Evolutionary conservation across 2,888 invertebrate species (phyloP), one percentile per base, ranked within the genome.

Genomic region (Hirudinaria manillensis): DNA sequence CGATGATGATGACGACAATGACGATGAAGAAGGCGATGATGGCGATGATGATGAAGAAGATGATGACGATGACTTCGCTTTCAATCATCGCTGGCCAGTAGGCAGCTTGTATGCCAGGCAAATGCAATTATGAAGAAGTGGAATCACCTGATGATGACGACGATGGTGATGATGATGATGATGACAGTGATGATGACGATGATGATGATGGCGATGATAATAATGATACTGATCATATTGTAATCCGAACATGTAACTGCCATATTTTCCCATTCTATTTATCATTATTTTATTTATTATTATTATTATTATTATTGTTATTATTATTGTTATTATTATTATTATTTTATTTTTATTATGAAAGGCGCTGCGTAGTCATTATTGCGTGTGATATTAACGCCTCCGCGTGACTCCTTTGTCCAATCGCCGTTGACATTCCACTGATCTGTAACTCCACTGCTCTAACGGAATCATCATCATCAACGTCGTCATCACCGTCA

Each of bases 1-100:
- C 10, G 74, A 74, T 36, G 74, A 70, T 36, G 45, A 74, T 36
- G 74, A 74, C 10, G 55, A 74, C n/a, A 68, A 70, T 67, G 74
- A 38, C n/a, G 67, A 70, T 67, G 74, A 70, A 19, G 74, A 70
- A 36, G 68, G 36, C 36, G 67, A 68, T 67, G 74, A 70, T 67
- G 74, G 70, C 1, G 74, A 74, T 67, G 45, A 74, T 67, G 74
- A 68, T 67, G 68, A 74, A 36, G 71, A 71, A 21, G 53, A 53
- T 51, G 71, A 71, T 4, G 53, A 53, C 1, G 51, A 53, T 24
- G 13, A 36, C 19, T 29, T 16, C 1, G 66, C 16, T 53, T 16
- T 16, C 21, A 21, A 53, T 53, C 16, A 53, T 53, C 16, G 21
- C 21, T 16, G 21, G 16, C 16, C 16, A 16, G 55, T 16, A 16